A percentile compares a stretch with the other conserved stretches of the same genome.
Evolutionary conservation across 2,888 invertebrate species (phyloP).

Genomic region (Agrotis exclamationis): DNA sequence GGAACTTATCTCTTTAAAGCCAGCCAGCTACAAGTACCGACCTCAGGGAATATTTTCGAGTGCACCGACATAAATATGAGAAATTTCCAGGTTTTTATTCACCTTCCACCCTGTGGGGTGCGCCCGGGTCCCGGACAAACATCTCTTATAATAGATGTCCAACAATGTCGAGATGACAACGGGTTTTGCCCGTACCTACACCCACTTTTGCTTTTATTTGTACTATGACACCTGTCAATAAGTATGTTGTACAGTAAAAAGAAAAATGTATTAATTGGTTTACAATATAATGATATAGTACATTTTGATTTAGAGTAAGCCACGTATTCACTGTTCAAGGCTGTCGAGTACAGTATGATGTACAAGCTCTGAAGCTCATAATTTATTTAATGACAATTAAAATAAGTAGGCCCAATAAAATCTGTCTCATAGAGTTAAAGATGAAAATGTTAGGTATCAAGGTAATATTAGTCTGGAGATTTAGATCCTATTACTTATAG

Average conservation of each 20-base stretch:
- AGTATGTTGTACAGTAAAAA: slow-evolving; percentile 33
- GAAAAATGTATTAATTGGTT: not conserved
- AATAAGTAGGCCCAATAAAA: not conserved
- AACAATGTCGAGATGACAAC: slow-evolving; percentile 84
- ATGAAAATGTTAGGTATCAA: too few species aligned
- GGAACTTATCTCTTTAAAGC: slow-evolving; percentile 80
- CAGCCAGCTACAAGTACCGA: slow-evolving; percentile 73
- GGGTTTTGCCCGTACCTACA: slow-evolving; percentile 71
- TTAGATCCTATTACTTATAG: too few species aligned
- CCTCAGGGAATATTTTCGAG: slow-evolving; percentile 89
- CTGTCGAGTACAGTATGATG: too few species aligned
- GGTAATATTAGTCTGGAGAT: too few species aligned
- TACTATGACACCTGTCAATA: slow-evolving; percentile 67
- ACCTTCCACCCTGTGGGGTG: slow-evolving; percentile 78
- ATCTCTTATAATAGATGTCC: slow-evolving; percentile 85
- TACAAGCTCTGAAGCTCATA: too few species aligned
- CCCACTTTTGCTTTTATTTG: slow-evolving; percentile 67
- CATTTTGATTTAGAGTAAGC: too few species aligned
- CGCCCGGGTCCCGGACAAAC: slow-evolving; percentile 79
- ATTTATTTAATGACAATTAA: too few species aligned
- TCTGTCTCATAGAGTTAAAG: not conserved
- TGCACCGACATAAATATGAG: slow-evolving; percentile 90
- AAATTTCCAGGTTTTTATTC: slow-evolving; percentile 89
- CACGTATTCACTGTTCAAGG: too few species aligned
- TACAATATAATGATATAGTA: not conserved